phyloP scores from a whole-genome alignment of 1,140 invertebrate genomes.

The Achatina immaculata region DNA sequence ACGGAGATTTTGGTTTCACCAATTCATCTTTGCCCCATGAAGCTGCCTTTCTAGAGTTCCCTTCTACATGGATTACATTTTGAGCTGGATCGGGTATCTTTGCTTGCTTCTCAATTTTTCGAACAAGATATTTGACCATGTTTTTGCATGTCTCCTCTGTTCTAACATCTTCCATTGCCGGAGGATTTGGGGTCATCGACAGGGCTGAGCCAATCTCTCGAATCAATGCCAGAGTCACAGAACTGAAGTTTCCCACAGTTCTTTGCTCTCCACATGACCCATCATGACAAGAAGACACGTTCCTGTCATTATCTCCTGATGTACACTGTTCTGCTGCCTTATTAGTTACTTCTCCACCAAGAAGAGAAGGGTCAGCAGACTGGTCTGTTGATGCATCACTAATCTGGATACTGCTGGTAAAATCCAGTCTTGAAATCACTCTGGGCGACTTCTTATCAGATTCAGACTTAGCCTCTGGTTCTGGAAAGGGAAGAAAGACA shows the following conservation, averaged over 20 bases:
- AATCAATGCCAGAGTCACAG: slow-evolving; percentile 56
- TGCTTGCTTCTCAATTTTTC: slow-evolving; percentile 55
- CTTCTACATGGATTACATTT: not conserved
- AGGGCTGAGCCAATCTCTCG: slow-evolving; percentile 62
- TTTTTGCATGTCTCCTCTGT: slow-evolving; percentile 41
- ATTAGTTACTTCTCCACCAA: too few relatives aligned
- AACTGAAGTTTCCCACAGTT: slow-evolving; percentile 44
- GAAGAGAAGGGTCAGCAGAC: too few relatives aligned
- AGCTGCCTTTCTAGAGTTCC: not conserved
- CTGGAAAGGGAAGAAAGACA: too few relatives aligned
- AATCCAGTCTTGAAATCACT: too few relatives aligned
- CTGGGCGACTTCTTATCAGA: too few relatives aligned
- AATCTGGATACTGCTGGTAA: too few relatives aligned
- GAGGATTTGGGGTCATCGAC: slow-evolving; percentile 52
- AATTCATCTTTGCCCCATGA: not conserved
- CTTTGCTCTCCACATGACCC: slow-evolving; percentile 6
- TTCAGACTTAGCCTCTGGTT: too few relatives aligned
- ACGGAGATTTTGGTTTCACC: not conserved
- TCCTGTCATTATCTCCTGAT: too few relatives aligned
- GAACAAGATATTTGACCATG: slow-evolving; percentile 57
- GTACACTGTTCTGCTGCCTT: too few relatives aligned
- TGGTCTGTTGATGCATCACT: too few relatives aligned
- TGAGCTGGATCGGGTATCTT: not conserved
- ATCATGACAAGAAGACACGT: too few relatives aligned
- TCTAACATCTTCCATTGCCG: slow-evolving; percentile 39